Conservation (phyloP, 2,113 vertebrate genomes). For the Ciconia boyciana region DNA sequence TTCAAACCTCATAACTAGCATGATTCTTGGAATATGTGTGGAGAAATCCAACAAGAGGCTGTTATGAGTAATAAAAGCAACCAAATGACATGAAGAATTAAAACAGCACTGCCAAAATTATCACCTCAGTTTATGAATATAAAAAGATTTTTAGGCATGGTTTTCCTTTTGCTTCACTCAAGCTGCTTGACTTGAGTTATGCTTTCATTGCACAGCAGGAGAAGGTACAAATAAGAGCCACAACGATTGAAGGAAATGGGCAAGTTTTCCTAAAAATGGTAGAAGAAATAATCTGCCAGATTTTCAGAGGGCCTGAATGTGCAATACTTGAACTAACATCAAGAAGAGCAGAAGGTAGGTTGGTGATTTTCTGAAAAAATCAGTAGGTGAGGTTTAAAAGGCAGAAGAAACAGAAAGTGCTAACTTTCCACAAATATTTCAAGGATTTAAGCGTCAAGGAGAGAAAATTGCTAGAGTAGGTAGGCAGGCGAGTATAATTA, state of each 20-base stretch:
- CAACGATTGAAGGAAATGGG: background rate
- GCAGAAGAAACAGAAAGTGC: background rate
- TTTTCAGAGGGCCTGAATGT: background rate
- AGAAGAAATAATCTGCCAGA: background rate
- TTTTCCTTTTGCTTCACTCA: background rate
- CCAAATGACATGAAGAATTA: background rate
- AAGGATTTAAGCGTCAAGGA: background rate
- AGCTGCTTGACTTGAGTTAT: background rate
- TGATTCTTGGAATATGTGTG: background rate
- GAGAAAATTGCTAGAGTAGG: constrained; percentile 21
- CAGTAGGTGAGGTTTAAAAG: constrained; percentile 13
- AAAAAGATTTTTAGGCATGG: background rate
- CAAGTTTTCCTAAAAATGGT: background rate
- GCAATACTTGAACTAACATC: background rate
- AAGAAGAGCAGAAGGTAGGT: background rate
- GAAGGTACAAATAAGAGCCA: background rate
- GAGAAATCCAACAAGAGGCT: background rate
- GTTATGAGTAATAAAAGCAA: background rate
- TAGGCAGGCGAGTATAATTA: constrained; percentile 18
- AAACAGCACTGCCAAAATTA: background rate
- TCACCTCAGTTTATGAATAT: background rate
- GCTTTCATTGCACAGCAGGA: background rate
- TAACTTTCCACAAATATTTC: constrained; percentile 9
- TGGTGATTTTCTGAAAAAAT: background rate
- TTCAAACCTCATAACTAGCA: background rate